Percentiles rank a stretch among this genome's conserved stretches.
Evolutionary conservation across 1,140 invertebrate species (phyloP).

Genomic region (Vanessa tameamea): DNA sequence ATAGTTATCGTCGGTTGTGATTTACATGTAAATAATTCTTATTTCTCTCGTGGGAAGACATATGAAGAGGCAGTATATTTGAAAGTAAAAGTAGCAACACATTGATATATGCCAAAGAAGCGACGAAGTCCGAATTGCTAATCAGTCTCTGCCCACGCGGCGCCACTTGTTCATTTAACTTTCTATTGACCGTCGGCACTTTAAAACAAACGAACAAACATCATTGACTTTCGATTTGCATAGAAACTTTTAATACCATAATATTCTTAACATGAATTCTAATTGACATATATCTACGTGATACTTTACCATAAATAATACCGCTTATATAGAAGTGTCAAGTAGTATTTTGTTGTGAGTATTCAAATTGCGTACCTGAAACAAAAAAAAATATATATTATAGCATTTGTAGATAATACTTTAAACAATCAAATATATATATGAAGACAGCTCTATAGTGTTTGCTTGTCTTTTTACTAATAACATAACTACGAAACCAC

Average conservation of each 20-base stretch:
- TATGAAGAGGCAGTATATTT: conserved; percentile 25
- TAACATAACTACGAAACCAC: not conserved
- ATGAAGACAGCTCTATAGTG: not conserved
- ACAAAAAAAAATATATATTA: conserved; percentile 17
- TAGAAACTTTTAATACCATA: conserved; percentile 20
- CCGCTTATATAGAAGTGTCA: not conserved
- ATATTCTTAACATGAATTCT: conserved; percentile 5
- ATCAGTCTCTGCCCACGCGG: conserved; percentile 44
- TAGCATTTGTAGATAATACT: not conserved
- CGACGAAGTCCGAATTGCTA: conserved; percentile 50
- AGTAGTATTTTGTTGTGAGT: not conserved
- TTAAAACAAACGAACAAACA: conserved; percentile 27
- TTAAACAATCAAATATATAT: not conserved
- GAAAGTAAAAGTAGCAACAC: conserved; percentile 56
- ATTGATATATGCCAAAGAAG: conserved; percentile 41
- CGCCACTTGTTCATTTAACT: conserved; percentile 35
- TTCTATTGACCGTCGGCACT: conserved; percentile 45
- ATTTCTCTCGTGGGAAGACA: not conserved
- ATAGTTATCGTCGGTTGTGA: not conserved
- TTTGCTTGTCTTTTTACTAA: not conserved
- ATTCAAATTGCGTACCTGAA: conserved; percentile 30
- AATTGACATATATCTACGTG: not conserved
- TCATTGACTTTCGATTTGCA: conserved; percentile 32
- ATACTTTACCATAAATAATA: not conserved
- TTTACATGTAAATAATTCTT: conserved; percentile 6